Percentiles rank a stretch among this genome's conserved stretches.
Conservation (phyloP, 2,888 invertebrate genomes). For the Seladonia tumulorum region DNA sequence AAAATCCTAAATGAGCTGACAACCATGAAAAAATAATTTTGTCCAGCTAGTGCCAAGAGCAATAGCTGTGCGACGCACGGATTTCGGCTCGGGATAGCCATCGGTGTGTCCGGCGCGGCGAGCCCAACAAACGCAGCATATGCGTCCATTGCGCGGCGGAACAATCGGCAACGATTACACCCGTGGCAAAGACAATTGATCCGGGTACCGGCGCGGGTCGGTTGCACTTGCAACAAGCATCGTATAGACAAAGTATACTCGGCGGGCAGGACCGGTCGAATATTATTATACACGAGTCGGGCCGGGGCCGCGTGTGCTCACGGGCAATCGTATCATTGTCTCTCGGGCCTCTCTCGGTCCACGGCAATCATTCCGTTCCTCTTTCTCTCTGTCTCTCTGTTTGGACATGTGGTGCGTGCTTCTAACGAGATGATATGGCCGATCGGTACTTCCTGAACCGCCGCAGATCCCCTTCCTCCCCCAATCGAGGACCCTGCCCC, state of each 20-base stretch:
- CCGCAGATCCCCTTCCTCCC: slow-evolving; percentile 46
- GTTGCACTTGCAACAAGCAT: slow-evolving; percentile 66
- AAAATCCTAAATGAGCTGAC: not conserved
- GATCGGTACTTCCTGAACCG: slow-evolving; percentile 70
- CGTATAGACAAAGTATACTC: slow-evolving; percentile 40
- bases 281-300: slow-evolving; percentile 53
- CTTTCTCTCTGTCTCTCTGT: slow-evolving; percentile 67
- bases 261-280: slow-evolving; percentile 22
- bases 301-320: slow-evolving; percentile 46
- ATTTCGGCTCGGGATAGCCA: not conserved
- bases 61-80: not conserved
- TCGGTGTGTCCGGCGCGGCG: slow-evolving; percentile 8
- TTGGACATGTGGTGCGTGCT: slow-evolving; percentile 80
- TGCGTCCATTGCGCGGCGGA: slow-evolving; percentile 49
- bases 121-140: slow-evolving; percentile 55
- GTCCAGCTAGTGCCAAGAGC: not conserved
- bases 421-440: slow-evolving; percentile 68
- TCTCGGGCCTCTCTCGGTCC: slow-evolving; percentile 21
- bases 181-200: slow-evolving; percentile 59
- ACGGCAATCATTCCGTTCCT: slow-evolving; percentile 50
- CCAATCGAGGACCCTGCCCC: slow-evolving; percentile 11
- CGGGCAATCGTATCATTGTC: slow-evolving; percentile 65
- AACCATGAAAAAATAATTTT: not conserved
- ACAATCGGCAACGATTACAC: slow-evolving; percentile 70
- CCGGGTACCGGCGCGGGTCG: slow-evolving; percentile 25